Conservation (phyloP, 2,888 invertebrate species). For the Aphidius colemani region DNA sequence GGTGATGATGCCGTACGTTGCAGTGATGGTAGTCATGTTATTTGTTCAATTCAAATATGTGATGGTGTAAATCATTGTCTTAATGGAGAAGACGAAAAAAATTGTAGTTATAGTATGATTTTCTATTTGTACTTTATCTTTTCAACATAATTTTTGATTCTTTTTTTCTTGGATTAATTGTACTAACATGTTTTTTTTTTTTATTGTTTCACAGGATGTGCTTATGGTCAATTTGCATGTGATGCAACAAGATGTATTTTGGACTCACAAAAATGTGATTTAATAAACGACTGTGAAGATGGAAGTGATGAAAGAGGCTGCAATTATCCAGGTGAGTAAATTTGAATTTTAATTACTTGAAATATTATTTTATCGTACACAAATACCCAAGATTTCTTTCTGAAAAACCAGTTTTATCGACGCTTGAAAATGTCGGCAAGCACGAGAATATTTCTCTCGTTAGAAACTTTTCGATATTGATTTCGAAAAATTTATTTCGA, state of each 20-base stretch:
- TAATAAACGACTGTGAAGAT: constrained; percentile 67
- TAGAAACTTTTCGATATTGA: background rate
- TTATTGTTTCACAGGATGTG: constrained; percentile 60
- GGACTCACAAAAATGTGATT: constrained; percentile 65
- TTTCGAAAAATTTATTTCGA: background rate
- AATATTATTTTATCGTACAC: background rate
- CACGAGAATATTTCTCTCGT: background rate
- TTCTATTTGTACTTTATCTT: background rate
- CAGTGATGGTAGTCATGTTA: constrained; percentile 61
- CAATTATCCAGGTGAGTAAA: constrained; percentile 51
- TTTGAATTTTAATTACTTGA: background rate
- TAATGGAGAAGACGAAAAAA: constrained; percentile 71
- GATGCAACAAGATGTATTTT: constrained; percentile 67
- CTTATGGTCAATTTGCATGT: constrained; percentile 66
- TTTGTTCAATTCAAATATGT: constrained; percentile 68
- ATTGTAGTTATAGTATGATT: constrained; percentile 58
- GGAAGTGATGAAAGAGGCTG: constrained; percentile 73
- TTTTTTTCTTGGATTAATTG: background rate
- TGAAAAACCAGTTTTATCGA: constrained; percentile 1
- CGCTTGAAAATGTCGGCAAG: background rate
- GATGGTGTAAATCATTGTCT: constrained; percentile 69
- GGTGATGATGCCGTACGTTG: constrained; percentile 64
- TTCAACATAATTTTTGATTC: background rate
- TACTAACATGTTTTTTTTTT: constrained; percentile 27
- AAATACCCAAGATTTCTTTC: background rate